A percentile compares a stretch with the other conserved stretches of the same genome.
phyloP scores from a whole-genome alignment of 1,140 invertebrate species.

The Dufourea novaeangliae region DNA sequence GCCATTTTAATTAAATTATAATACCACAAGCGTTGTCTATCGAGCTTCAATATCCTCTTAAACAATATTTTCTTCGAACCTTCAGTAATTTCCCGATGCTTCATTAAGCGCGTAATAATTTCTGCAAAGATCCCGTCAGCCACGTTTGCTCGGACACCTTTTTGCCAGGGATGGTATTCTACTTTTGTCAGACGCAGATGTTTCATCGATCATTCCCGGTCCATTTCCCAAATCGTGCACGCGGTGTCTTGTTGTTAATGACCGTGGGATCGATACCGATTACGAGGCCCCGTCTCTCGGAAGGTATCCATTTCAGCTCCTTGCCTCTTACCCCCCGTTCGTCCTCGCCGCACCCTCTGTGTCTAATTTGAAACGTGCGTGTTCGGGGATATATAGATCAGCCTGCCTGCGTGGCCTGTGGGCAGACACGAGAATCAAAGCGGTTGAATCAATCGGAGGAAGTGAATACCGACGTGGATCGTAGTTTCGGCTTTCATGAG shows the following conservation, averaged over 20 bases:
- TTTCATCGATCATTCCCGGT: conserved; percentile 4
- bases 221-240: background rate
- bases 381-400: background rate
- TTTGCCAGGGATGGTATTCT: background rate
- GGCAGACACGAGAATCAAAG: background rate
- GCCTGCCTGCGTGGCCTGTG: background rate
- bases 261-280: conserved; percentile 1
- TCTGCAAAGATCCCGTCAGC: no score
- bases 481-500: conserved; percentile 6
- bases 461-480: conserved; percentile 6
- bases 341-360: background rate
- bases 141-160: no score
- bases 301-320: background rate
- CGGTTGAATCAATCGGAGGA: conserved; percentile 5
- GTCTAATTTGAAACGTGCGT: background rate
- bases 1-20: no score
- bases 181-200: conserved; percentile 3
- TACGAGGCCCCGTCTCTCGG: background rate
- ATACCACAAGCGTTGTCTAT: no score
- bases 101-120: no score
- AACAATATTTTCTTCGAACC: no score
- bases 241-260: background rate
- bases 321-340: background rate
- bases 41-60: no score
- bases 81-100: no score